Conservation (phyloP, 2,113 vertebrate species). For the Caretta caretta region DNA sequence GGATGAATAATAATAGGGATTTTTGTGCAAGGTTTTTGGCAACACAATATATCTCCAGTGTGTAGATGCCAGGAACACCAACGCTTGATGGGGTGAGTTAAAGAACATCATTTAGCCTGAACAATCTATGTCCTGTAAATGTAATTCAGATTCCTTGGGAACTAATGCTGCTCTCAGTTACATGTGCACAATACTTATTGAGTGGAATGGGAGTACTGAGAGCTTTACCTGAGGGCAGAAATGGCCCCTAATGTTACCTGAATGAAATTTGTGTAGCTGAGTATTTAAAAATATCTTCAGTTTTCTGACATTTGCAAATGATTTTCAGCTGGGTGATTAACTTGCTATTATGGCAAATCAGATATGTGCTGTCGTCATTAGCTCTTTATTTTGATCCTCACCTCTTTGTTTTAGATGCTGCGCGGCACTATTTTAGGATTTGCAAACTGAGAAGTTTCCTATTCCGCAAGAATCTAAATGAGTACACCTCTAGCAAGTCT, state of each 20-base stretch:
- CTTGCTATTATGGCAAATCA: slow-evolving; percentile 1
- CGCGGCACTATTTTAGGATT: slow-evolving; percentile 47
- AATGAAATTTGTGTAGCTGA: slow-evolving; percentile 40
- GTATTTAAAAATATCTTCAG: slow-evolving; percentile 57
- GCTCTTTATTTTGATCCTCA: slow-evolving; percentile 47
- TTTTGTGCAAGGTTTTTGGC: neutral
- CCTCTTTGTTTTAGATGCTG: slow-evolving; percentile 22
- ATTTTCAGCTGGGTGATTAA: slow-evolving; percentile 53
- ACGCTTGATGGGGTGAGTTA: neutral
- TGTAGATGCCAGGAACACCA: neutral
- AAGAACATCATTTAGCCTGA: neutral
- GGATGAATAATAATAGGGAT: neutral
- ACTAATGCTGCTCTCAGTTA: neutral
- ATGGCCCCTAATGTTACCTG: neutral
- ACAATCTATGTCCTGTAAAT: neutral
- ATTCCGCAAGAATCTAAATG: slow-evolving; percentile 20
- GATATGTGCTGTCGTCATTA: slow-evolving; percentile 41
- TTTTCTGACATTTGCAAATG: slow-evolving; percentile 43
- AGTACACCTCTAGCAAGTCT: slow-evolving; percentile 49
- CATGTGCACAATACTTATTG: neutral
- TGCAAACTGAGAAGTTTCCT: slow-evolving; percentile 40
- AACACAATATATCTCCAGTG: neutral
- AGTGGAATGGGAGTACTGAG: neutral
- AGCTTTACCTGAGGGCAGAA: neutral
- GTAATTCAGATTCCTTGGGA: neutral